Percentiles rank a stretch among this genome's conserved stretches.
phyloP scores from a whole-genome alignment of 1,140 invertebrate genomes.

The Leguminivora glycinivorella region DNA sequence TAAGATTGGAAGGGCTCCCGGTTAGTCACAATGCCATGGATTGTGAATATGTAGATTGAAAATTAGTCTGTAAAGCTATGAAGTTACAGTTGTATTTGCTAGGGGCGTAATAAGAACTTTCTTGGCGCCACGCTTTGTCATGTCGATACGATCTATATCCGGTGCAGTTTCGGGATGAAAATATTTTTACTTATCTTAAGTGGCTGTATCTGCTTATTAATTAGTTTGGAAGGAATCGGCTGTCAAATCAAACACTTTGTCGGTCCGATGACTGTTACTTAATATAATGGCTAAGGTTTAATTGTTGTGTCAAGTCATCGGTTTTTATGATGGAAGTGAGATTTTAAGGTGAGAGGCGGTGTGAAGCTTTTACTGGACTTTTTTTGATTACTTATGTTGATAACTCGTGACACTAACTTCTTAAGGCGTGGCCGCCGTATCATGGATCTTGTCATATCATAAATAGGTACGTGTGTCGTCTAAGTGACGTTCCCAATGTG shows the following conservation, averaged over 20 bases:
- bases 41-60: slow-evolving; percentile 16
- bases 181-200: slow-evolving; percentile 78
- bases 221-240: slow-evolving; percentile 70
- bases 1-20: slow-evolving; percentile 40
- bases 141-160: slow-evolving; percentile 76
- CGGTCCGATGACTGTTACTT: slow-evolving; percentile 41
- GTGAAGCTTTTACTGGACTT: slow-evolving; percentile 2
- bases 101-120: slow-evolving; percentile 32
- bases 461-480: neutral
- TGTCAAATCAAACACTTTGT: slow-evolving; percentile 75
- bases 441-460: neutral
- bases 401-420: slow-evolving; percentile 4
- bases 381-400: neutral
- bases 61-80: slow-evolving; percentile 21
- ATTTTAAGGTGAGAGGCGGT: slow-evolving; percentile 19
- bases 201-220: slow-evolving; percentile 79
- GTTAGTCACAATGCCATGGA: slow-evolving; percentile 32
- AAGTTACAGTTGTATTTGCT: slow-evolving; percentile 35
- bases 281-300: slow-evolving; percentile 27
- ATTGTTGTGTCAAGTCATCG: slow-evolving; percentile 28
- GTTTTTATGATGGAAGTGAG: slow-evolving; percentile 21
- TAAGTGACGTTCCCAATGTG: no score
- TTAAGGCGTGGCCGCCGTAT: neutral
- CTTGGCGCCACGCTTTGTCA: slow-evolving; percentile 75
- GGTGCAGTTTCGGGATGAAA: slow-evolving; percentile 76